These are phyloP conservation scores for Campopleginae sp. DNA, from an alignment of 2,888 invertebrate genomes.

Conservation along the genomic window DNA sequence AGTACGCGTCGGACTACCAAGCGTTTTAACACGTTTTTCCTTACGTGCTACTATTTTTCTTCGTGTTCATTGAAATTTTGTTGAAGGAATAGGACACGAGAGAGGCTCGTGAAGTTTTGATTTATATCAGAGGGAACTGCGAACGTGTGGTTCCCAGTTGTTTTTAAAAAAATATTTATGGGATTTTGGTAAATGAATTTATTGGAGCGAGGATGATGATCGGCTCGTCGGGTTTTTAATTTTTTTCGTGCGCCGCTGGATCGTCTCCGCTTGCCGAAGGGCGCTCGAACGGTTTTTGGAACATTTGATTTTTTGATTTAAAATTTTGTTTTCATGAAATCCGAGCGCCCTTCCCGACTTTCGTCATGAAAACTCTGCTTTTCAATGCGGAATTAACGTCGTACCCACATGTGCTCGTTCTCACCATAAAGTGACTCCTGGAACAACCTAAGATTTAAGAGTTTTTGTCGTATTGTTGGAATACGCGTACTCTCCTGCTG, in stretches of 20 bases:
- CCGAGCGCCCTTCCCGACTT: background rate
- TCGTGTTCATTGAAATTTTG: background rate
- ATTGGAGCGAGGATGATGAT: background rate
- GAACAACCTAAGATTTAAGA: slow-evolving; percentile 3
- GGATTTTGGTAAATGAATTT: background rate
- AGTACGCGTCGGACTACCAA: slow-evolving; percentile 62
- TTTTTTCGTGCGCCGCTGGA: background rate
- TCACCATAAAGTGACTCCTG: slow-evolving; percentile 47
- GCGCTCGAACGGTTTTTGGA: background rate
- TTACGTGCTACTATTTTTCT: background rate
- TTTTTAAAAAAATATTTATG: background rate
- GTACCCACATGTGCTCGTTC: background rate
- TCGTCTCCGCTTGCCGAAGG: too few relatives aligned
- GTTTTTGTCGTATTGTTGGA: slow-evolving; percentile 24
- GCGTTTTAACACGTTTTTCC: slow-evolving; percentile 28
- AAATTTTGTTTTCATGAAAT: background rate
- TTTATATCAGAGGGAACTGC: background rate
- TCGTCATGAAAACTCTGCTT: background rate
- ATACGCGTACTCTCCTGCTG: slow-evolving; percentile 17
- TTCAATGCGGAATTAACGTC: background rate
- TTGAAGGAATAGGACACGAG: background rate
- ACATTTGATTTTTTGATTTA: background rate
- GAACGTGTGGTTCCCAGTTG: background rate
- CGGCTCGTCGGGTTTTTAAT: background rate
- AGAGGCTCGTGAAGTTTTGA: background rate